Evolutionary conservation across 2,888 invertebrate genomes (phyloP).

Genomic region (Limnephilus auricula): DNA sequence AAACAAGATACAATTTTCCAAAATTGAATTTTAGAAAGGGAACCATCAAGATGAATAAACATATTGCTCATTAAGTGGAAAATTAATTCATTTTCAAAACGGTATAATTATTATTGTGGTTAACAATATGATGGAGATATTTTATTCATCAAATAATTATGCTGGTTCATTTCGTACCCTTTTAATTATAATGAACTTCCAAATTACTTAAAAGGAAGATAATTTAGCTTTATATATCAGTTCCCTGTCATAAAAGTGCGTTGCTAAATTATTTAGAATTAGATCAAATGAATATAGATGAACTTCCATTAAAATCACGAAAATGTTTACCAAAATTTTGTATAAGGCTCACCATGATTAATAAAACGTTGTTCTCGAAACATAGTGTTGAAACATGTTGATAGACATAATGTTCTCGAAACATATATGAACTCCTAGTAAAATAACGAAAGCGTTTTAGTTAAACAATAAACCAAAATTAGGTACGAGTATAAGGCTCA

Average conservation of each 20-base stretch:
- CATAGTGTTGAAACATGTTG: no score
- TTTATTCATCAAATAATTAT: background rate
- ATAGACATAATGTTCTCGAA: no score
- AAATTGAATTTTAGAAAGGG: background rate
- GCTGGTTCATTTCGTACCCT: background rate
- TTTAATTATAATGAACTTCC: background rate
- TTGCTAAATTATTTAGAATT: background rate
- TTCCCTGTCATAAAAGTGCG: background rate
- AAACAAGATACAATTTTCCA: background rate
- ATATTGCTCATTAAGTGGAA: background rate
- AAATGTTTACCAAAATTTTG: no score
- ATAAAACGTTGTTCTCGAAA: no score
- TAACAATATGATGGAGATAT: background rate
- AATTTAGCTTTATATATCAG: background rate
- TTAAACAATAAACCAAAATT: no score
- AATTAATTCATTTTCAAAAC: background rate
- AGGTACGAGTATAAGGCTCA: no score
- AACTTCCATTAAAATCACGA: background rate
- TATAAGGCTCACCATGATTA: no score
- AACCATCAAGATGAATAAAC: background rate
- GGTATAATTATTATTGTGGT: background rate
- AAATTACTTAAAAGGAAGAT: background rate
- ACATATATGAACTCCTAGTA: no score
- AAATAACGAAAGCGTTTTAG: no score
- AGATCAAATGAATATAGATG: background rate